Evolutionary conservation across 2,888 invertebrate species (phyloP), one percentile per base, ranked within the genome.

Genomic region (Taphrorychus bicolor): DNA sequence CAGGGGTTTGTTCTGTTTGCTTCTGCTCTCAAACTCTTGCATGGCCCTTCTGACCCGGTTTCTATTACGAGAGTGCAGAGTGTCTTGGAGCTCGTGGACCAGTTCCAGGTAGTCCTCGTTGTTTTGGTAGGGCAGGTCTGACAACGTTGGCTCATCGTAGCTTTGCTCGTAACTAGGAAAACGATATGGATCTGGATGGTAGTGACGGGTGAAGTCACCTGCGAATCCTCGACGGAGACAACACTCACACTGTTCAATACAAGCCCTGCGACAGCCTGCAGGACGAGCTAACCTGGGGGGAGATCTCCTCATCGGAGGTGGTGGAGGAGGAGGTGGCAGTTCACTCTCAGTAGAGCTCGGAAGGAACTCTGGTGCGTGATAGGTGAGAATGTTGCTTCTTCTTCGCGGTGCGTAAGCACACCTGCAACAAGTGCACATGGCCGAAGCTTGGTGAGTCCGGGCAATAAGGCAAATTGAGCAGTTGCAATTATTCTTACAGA

Each of bases 81-180:
- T 81, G 42, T 80, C 78, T 70, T 82, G 81, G 16, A 82, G 69
- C 71, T 82, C 82, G 49, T 80, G 76, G 2, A 82, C 78, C 54
- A 82, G 66, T 18, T 80, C 77, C 17, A 77, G 65, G 59, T 81
- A 82, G 45, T 81, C 80, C 5, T 80, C 79, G 14, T 77, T 79
- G 54, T 80, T 76, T 72, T 82, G 82, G 60, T 82, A 82, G 0
- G 81, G 79, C 17, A 82, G 72, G 22, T 79, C 78, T 17, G 75
- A 66, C 18, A 64, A 24, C 19, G 49, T 59, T 11, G 56, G 24
- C 4, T 70, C 53, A 48, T 42, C 3, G 56, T 52, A 59, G 17
- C 11, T 22, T 14, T 40, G 7, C 40, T 18, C 19, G 21, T 57
- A 40, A 45, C n/a, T 11, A 45, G 5, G 7, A 21, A 4, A 11